Evolutionary conservation across 2,888 invertebrate species (phyloP).

Genomic region (Uloborus plumipes): DNA sequence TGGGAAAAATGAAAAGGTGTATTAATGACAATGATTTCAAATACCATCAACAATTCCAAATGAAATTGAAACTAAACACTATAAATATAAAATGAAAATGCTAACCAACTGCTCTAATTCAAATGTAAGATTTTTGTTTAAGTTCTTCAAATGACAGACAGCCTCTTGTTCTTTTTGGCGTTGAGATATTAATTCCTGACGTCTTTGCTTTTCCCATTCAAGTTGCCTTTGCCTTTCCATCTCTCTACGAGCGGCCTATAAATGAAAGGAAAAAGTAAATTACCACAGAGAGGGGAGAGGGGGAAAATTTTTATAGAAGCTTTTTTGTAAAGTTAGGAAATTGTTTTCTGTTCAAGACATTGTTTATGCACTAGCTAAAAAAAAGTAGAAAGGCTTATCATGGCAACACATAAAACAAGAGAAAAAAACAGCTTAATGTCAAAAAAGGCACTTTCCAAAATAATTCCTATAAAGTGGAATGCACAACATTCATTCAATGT

Average conservation of each 20-base stretch:
- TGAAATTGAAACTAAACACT: too few relatives aligned
- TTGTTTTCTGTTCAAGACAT: too few relatives aligned
- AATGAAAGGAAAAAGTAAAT: not conserved
- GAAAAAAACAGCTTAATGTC: too few relatives aligned
- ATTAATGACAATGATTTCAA: not conserved
- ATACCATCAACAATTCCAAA: too few relatives aligned
- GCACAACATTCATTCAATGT: too few relatives aligned
- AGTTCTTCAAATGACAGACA: constrained; percentile 87
- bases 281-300: not conserved
- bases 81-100: constrained; percentile 53
- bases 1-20: not conserved
- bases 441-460: too few relatives aligned
- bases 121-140: constrained; percentile 85
- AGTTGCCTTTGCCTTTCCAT: constrained; percentile 94
- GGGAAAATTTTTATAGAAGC: not conserved
- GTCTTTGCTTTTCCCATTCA: constrained; percentile 95
- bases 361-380: too few relatives aligned
- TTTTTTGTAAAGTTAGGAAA: too few relatives aligned
- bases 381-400: not conserved
- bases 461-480: too few relatives aligned
- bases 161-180: constrained; percentile 88
- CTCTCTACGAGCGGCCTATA: constrained; percentile 77
- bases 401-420: not conserved
- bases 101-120: constrained; percentile 78
- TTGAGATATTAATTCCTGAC: constrained; percentile 87